Percentiles rank a stretch among this genome's conserved stretches.
Conservation (phyloP, 2,113 vertebrate species). For the Syngnathus scovelli region DNA sequence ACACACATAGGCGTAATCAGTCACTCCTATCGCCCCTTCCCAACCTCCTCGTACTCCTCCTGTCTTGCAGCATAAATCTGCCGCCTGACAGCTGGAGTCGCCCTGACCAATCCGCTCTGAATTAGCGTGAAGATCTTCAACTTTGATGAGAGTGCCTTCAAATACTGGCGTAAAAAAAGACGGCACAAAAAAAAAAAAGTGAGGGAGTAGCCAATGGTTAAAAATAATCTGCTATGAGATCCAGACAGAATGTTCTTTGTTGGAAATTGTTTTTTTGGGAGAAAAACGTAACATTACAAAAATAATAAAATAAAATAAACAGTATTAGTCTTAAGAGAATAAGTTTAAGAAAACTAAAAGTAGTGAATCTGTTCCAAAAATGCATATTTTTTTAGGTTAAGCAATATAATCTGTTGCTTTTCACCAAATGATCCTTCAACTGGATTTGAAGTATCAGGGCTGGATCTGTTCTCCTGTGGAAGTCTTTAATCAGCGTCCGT, state of each 20-base stretch:
- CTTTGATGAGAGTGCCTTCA: conserved; percentile 30
- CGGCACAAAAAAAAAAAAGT: too few species aligned
- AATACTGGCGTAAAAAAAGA: conserved; percentile 9
- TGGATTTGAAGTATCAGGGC: background rate
- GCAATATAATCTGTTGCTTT: background rate
- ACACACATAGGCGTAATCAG: conserved; percentile 36
- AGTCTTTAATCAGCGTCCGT: conserved; percentile 38
- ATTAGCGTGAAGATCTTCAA: conserved; percentile 39
- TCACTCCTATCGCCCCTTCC: conserved; percentile 51
- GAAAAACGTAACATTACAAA: background rate
- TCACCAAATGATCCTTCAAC: background rate
- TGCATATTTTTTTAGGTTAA: too few species aligned
- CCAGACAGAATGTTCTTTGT: background rate
- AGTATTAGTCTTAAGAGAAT: background rate
- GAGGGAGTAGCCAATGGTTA: too few species aligned
- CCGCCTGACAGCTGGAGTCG: conserved; percentile 50
- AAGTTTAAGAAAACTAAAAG: background rate
- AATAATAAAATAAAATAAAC: background rate
- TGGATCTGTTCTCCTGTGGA: conserved; percentile 13
- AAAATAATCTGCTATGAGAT: background rate
- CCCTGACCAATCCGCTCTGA: conserved; percentile 45
- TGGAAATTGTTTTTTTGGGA: background rate
- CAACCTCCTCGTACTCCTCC: conserved; percentile 5
- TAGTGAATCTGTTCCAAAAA: background rate
- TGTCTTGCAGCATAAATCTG: conserved; percentile 56